These are phyloP conservation scores for Gorsachius magnificus DNA, from an alignment of 2,797 vertebrate species.

Conservation along the genomic window DNA sequence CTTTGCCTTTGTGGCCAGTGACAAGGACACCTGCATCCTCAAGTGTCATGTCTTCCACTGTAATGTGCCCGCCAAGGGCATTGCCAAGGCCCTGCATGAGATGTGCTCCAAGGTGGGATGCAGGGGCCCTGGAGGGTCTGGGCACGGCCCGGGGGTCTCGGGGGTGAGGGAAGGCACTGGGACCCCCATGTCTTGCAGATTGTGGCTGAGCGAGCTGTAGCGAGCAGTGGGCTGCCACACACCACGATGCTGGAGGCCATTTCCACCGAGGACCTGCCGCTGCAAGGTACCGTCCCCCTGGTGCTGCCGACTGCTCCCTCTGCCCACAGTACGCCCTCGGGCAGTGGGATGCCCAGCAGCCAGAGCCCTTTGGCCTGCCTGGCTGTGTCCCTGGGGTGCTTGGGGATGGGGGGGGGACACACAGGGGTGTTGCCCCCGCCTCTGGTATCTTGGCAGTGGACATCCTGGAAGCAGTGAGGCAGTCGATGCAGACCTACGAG, in stretches of 20 bases:
- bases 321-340: accelerated
- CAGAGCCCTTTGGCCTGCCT: not conserved
- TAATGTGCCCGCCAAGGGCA: constrained; percentile 90
- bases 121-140: accelerated
- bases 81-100: constrained; percentile 89
- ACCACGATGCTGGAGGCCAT: constrained; percentile 83
- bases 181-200: constrained; percentile 75
- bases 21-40: constrained; percentile 94
- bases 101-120: constrained; percentile 90
- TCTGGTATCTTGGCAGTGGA: constrained; percentile 78
- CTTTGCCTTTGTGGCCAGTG: constrained; percentile 94
- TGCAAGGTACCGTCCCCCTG: constrained; percentile 79
- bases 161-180: not conserved
- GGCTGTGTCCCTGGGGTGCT: not conserved
- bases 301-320: accelerated
- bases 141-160: accelerated
- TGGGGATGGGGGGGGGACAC: not conserved
- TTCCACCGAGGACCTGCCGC: constrained; percentile 85
- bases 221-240: constrained; percentile 71
- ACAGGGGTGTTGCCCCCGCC: not conserved
- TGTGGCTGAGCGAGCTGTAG: constrained; percentile 81
- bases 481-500: constrained; percentile 88
- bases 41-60: constrained; percentile 98
- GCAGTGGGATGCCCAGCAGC: not conserved
- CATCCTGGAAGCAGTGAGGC: constrained; percentile 85